Base-by-base conservation (phyloP, 1,140 invertebrate species). In the Drosophila grimshawi region DNA sequence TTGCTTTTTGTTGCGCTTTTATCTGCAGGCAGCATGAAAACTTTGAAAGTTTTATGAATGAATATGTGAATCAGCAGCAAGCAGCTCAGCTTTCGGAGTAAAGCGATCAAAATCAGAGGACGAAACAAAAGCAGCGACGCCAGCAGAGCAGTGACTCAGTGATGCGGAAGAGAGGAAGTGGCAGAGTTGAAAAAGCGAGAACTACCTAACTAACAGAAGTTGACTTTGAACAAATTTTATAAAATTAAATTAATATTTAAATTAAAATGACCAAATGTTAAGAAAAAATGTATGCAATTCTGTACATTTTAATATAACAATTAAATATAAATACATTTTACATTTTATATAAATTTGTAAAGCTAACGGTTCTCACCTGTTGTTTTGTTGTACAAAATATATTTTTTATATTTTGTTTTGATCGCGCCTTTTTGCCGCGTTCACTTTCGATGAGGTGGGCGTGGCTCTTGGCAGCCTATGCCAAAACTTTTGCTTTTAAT, bases 381-480 rank as follows among this genome's bases (percentile, higher is more conserved):
- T n/a, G 7, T 52, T 37, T 29, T 49, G 41, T 32, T 59, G 65
- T 45, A 27, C 19, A 19, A 49, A 69, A 62, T 81, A n/a, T 41
- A 41, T 56, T 78, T 81, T 77, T 67, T 61, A 64, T 27, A 81
- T 74, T 81, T 81, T 81, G 80, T 81, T 78, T 81, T 81, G 80
- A 60, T 81, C 75, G 69, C 52, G 64, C 46, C 64, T 76, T 78
- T 74, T 49, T 49, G 7, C 4, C 6, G 6, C 3, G 59, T 27
- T 62, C 33, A 6, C 39, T 62, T 48, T 48, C 11, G 8, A 3
- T 35, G 32, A 32, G 19, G 30, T 49, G 43, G 59, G 32, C 32
- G 32, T 49, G 32, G 29, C 11, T 32, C 8, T 19, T 43, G 41
- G 56, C 10, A 32, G 39, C 10, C 3, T n/a, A n/a, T 43, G 39